Percentiles rank a stretch among this genome's conserved stretches.
Conservation (phyloP, 2,888 invertebrate genomes). For the Argyresthia goedartella region DNA sequence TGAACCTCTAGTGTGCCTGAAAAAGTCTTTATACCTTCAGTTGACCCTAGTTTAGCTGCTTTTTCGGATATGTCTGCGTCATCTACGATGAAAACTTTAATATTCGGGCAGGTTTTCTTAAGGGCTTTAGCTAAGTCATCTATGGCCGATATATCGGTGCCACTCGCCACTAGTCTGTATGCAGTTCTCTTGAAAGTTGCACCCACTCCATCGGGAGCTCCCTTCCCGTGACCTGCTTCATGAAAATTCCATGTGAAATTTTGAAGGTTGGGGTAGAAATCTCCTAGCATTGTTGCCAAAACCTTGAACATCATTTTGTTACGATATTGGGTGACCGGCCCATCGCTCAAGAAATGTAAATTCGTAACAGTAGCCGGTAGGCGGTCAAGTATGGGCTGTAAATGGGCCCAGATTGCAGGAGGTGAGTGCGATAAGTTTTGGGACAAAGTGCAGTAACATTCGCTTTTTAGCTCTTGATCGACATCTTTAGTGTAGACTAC, state of each 20-base stretch:
- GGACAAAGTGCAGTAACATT: no score
- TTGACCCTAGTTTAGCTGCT: slow-evolving; percentile 4
- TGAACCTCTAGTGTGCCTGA: slow-evolving; percentile 10
- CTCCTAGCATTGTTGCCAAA: slow-evolving; percentile 4
- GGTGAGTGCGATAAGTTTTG: no score
- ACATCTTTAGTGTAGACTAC: no score
- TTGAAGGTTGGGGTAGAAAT: slow-evolving; percentile 6
- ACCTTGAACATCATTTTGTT: slow-evolving; percentile 7
- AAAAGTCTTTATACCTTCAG: slow-evolving; percentile 7
- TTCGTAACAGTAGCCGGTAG: no score
- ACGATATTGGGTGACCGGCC: no score
- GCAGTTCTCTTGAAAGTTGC: slow-evolving; percentile 9
- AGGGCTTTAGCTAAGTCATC: slow-evolving; percentile 8
- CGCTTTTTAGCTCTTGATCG: no score
- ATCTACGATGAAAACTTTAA: slow-evolving; percentile 9
- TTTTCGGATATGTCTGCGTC: slow-evolving; percentile 9
- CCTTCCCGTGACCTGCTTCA: slow-evolving; percentile 11
- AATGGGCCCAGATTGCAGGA: no score
- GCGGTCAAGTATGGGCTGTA: no score
- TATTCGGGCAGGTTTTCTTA: slow-evolving; percentile 4
- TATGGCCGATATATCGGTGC: slow-evolving; percentile 10
- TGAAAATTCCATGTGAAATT: slow-evolving; percentile 10
- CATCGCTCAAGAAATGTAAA: no score
- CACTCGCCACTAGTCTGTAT: slow-evolving; percentile 10
- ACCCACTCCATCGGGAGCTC: slow-evolving; percentile 12